These are phyloP conservation scores for Chrysemys picta DNA, from an alignment of 2,113 vertebrate genomes.

Conservation along the genomic window DNA sequence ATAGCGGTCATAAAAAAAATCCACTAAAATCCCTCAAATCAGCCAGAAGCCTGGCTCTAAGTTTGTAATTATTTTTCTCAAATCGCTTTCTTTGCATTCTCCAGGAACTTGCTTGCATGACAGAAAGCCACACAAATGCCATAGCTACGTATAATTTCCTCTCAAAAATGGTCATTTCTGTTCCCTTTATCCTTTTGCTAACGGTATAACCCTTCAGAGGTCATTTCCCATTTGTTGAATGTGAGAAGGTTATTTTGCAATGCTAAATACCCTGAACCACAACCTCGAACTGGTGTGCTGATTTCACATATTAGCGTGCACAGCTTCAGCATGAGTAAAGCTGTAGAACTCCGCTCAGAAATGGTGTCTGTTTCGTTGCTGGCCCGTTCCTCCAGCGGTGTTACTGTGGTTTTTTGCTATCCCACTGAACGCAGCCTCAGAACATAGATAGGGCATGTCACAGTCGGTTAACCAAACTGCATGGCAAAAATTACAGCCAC, in stretches of 20 bases:
- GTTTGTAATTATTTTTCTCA: not conserved
- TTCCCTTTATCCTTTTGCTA: not conserved
- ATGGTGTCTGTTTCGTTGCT: not conserved
- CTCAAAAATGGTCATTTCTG: not conserved
- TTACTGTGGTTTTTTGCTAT: not conserved
- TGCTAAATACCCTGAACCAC: not conserved
- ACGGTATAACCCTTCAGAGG: not conserved
- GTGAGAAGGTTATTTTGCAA: not conserved
- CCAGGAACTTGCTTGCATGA: not conserved
- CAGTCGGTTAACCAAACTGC: not conserved
- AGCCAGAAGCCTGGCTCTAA: accelerated
- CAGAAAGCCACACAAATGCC: not conserved
- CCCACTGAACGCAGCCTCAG: not conserved
- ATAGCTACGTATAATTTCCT: not conserved
- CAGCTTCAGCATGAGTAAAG: not conserved
- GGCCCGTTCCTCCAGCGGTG: not conserved
- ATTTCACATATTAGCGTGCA: not conserved
- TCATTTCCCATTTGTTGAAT: not conserved
- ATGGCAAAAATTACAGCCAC: not conserved
- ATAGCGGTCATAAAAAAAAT: not conserved
- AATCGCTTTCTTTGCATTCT: not conserved
- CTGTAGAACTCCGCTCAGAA: conserved; percentile 15
- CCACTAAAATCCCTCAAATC: not conserved
- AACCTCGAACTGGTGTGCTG: not conserved
- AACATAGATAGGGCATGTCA: not conserved